phyloP scores from a whole-genome alignment of 2,113 vertebrate genomes.

The Saccopteryx bilineata region DNA sequence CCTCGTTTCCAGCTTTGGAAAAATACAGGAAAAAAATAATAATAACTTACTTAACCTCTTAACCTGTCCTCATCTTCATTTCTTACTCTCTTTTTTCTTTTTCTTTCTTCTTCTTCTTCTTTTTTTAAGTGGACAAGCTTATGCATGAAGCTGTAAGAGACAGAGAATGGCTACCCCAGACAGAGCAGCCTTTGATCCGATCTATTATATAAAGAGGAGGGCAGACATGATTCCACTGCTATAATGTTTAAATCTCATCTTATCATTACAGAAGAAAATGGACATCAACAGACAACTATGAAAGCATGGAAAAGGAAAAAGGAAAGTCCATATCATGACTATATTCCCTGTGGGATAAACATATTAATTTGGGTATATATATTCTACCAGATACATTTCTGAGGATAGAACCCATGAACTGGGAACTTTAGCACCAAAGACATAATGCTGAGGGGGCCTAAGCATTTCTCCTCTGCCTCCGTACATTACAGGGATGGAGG shows the following conservation, averaged over 20 bases:
- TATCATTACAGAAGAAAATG: slow-evolving; percentile 5
- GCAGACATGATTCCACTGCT: background rate
- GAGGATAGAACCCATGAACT: background rate
- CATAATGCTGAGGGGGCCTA: background rate
- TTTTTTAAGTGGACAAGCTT: background rate
- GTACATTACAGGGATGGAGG: background rate
- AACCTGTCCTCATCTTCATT: background rate
- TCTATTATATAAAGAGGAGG: background rate
- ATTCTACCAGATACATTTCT: background rate
- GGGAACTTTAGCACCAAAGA: background rate
- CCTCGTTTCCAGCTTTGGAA: too few relatives aligned
- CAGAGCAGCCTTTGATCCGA: background rate
- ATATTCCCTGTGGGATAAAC: background rate
- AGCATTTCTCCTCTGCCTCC: background rate
- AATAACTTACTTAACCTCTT: background rate
- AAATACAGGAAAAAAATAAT: too few relatives aligned
- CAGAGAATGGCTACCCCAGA: background rate
- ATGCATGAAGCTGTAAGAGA: background rate
- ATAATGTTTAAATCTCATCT: background rate
- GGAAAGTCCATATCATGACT: background rate
- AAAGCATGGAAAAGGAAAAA: slow-evolving; percentile 2
- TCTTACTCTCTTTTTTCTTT: too few relatives aligned
- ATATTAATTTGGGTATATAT: background rate
- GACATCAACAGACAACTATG: background rate
- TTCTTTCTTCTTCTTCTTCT: too few relatives aligned